Base-by-base conservation (phyloP, 1,140 invertebrate species). In the Cyclargus thomasi region DNA sequence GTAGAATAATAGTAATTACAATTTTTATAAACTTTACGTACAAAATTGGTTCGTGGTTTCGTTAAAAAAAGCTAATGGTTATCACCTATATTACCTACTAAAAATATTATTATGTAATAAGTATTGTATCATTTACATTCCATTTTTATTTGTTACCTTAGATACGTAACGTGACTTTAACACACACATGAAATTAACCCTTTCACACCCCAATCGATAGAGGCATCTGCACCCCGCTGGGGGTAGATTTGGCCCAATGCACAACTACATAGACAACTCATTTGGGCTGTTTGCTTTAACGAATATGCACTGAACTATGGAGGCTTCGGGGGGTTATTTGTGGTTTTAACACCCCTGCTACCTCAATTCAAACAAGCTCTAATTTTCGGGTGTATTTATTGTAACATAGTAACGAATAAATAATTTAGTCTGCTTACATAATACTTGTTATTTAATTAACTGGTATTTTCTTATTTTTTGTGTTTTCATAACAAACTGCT, bases 161-260 rank as follows among this genome's bases (percentile, higher is more conserved):
- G 63, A 69, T 71, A 67, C 68, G 59, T 20, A 72, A 65, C 64
- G 67, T 62, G 29, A 72, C 73, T 69, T 75, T 69, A 74, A 70
- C 62, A 66, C 62, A 69, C 71, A 62, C 70, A 67, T 69, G 70
- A 74, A 76, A 71, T 72, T 70, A 76, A 76, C 74, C 74, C 74
- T 76, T 74, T 76, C 68, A 70, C 72, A 66, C 65, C 73, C 70
- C 67, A 83, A 82, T 82, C 77, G 76, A 83, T 79, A 79, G 74
- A 73, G 73, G 74, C 76, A 74, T 73, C 73, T 79, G 78, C 78
- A 79, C 75, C 74, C 72, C 70, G 72, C 66, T 39, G 65, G 76
- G 81, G 81, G 75, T 78, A 78, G 74, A 82, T 85, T 85, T 81
- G 75, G 75, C 78, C 66, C 69, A 75, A 83, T 88, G 85, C 85